Evolutionary conservation across 2,113 vertebrate species (phyloP).

Genomic region (Sylvia atricapilla): DNA sequence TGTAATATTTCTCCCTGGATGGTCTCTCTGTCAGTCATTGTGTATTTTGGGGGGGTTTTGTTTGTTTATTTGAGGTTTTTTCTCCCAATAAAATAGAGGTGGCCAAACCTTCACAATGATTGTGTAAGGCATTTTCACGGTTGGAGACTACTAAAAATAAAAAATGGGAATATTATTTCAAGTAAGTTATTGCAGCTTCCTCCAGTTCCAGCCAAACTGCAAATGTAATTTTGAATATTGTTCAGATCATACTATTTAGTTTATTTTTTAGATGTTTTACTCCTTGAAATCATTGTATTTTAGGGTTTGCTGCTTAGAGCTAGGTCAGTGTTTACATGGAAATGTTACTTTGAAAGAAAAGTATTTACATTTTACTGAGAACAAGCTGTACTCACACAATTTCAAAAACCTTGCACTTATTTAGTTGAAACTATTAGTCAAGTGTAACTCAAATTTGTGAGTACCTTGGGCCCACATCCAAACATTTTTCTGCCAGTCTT

Average conservation of each 20-base stretch:
- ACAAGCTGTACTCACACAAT: background rate
- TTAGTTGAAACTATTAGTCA: background rate
- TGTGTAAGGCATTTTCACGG: background rate
- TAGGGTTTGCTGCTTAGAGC: background rate
- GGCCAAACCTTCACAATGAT: background rate
- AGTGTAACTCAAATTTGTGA: background rate
- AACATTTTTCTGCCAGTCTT: background rate
- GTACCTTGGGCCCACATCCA: background rate
- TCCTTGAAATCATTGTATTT: background rate
- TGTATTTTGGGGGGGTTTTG: accelerated
- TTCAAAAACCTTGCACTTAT: background rate
- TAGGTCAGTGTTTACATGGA: background rate
- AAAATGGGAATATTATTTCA: background rate
- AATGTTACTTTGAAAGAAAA: background rate
- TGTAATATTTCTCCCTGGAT: background rate
- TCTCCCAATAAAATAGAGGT: background rate
- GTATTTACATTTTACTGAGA: conserved; percentile 8
- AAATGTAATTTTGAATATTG: background rate
- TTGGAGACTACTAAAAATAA: background rate
- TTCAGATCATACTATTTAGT: background rate
- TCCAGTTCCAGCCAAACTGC: background rate
- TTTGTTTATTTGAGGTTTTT: background rate
- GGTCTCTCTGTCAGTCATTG: background rate
- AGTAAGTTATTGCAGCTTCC: background rate
- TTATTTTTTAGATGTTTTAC: background rate